These are phyloP conservation scores for Protonibea diacanthus DNA, from an alignment of 2,797 vertebrate genomes.

Conservation along the genomic window DNA sequence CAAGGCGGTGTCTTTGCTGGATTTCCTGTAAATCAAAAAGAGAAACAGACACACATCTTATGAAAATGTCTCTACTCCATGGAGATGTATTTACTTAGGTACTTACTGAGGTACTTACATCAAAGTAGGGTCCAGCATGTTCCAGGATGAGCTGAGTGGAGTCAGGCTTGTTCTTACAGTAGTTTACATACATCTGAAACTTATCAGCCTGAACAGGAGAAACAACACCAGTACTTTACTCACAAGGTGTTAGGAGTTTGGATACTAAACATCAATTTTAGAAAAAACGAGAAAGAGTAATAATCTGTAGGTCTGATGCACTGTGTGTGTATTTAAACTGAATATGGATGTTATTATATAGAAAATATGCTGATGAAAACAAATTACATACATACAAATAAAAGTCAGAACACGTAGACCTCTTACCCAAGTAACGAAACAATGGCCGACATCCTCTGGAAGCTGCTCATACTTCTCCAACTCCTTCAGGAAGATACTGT, in stretches of 20 bases:
- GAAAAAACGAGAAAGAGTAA: neutral
- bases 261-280: neutral
- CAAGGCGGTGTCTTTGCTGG: constrained; percentile 96
- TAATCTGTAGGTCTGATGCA: neutral
- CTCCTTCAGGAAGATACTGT: constrained; percentile 97
- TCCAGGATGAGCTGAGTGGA: constrained; percentile 98
- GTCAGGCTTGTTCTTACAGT: constrained; percentile 99
- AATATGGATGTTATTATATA: neutral
- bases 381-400: neutral
- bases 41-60: neutral
- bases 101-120: constrained; percentile 93
- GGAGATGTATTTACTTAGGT: neutral
- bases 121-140: constrained; percentile 96
- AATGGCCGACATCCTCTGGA: constrained; percentile 98
- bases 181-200: constrained; percentile 99
- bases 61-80: neutral
- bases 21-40: constrained; percentile 89
- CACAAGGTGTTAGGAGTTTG: neutral
- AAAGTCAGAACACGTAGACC: neutral
- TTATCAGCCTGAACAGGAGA: constrained; percentile 91
- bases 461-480: constrained; percentile 98
- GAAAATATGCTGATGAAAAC: too few relatives aligned
- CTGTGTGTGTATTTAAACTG: neutral
- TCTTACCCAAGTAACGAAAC: constrained; percentile 98
- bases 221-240: constrained; percentile 12